These are phyloP conservation scores for Ceratina calcarata DNA, from an alignment of 1,140 invertebrate species.

Conservation along the genomic window DNA sequence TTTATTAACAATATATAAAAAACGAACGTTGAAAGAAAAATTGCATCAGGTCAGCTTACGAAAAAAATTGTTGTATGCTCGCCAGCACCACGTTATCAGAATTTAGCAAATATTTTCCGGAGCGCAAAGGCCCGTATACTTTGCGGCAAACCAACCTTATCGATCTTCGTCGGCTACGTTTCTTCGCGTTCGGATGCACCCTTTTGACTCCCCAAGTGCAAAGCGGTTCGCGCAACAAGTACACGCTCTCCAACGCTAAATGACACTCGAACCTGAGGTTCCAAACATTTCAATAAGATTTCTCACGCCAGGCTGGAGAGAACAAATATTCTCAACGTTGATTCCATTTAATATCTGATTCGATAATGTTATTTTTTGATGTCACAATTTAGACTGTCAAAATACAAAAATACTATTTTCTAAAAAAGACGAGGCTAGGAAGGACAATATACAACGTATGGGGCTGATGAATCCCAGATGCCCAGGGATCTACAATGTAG, in stretches of 20 bases:
- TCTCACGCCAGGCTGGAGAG: neutral
- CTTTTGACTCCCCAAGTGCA: slow-evolving; percentile 18
- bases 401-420: too few species aligned
- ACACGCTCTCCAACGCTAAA: slow-evolving; percentile 14
- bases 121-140: neutral
- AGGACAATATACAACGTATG: too few species aligned
- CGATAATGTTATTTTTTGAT: too few species aligned
- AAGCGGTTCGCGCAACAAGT: slow-evolving; percentile 46
- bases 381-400: too few species aligned
- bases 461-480: too few species aligned
- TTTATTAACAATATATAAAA: too few species aligned
- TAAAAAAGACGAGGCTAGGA: too few species aligned
- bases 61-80: too few species aligned
- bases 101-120: neutral
- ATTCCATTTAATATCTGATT: too few species aligned
- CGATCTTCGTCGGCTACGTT: slow-evolving; percentile 14
- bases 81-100: neutral
- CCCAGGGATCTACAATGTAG: too few species aligned
- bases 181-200: neutral
- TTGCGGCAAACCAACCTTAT: slow-evolving; percentile 1
- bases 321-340: neutral
- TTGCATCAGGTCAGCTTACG: too few species aligned
- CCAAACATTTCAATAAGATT: slow-evolving; percentile 12
- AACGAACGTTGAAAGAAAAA: too few species aligned
- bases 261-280: slow-evolving; percentile 19